Evolutionary conservation across 2,113 vertebrate species (phyloP).

Genomic region (Microcebus griseorufus): DNA sequence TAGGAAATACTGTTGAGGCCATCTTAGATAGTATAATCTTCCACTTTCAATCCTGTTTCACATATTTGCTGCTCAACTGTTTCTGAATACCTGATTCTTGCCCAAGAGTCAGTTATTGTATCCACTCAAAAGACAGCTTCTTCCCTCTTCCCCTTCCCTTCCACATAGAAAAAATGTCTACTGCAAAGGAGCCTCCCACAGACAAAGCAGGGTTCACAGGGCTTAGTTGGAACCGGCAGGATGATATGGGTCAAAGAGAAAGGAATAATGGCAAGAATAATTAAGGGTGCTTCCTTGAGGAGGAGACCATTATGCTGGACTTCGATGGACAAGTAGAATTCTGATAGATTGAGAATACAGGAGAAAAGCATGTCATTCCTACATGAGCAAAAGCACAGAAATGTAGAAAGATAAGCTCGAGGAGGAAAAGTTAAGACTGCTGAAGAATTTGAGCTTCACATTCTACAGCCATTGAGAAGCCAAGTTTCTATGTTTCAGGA

Average conservation of each 20-base stretch:
- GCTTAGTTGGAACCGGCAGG: not conserved
- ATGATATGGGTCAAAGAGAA: not conserved
- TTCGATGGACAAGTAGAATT: not conserved
- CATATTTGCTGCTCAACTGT: not conserved
- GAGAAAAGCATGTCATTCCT: not conserved
- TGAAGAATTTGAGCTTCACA: not conserved
- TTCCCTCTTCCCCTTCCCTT: not conserved
- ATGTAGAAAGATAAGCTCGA: not conserved
- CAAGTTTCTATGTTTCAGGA: not conserved
- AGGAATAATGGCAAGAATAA: not conserved
- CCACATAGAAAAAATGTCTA: not conserved
- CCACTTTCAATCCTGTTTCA: not conserved
- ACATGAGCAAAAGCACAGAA: not conserved
- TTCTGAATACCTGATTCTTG: not conserved
- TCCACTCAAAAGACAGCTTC: not conserved
- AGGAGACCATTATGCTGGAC: not conserved
- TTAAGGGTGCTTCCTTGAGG: not conserved
- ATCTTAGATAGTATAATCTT: not conserved
- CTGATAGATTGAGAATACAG: not conserved
- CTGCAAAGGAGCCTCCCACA: not conserved
- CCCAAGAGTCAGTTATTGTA: not conserved
- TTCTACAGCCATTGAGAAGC: not conserved
- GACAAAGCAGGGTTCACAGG: not conserved
- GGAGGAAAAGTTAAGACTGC: not conserved
- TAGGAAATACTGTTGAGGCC: not conserved